Conservation (phyloP, 2,113 vertebrate species). For the Stomatorhinus ivindoensis region DNA sequence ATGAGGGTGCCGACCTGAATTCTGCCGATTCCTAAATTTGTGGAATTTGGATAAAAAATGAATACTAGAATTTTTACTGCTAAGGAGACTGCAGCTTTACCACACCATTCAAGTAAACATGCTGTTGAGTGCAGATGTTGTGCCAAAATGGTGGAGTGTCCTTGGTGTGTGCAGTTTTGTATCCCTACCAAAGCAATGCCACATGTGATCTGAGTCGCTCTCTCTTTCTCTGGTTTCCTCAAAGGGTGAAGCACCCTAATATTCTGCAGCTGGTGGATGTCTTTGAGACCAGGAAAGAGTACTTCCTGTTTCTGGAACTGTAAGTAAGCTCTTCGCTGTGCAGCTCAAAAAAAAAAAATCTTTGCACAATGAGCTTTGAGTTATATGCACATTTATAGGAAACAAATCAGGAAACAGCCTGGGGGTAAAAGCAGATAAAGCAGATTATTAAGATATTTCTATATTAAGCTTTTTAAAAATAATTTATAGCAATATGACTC, state of each 20-base stretch:
- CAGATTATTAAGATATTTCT: neutral
- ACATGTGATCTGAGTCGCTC: neutral
- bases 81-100: neutral
- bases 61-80: neutral
- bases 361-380: neutral
- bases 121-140: neutral
- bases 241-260: conserved; percentile 95
- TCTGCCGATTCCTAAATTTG: no score
- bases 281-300: conserved; percentile 96
- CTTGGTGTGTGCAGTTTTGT: neutral
- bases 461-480: conserved; percentile 4
- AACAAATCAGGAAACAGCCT: neutral
- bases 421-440: neutral
- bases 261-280: conserved; percentile 92
- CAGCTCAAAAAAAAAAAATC: neutral
- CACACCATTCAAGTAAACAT: neutral
- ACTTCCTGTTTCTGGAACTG: conserved; percentile 97
- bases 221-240: conserved; percentile 12
- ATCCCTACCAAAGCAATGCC: neutral
- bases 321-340: conserved; percentile 58
- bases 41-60: neutral
- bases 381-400: neutral
- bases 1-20: neutral
- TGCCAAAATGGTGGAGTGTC: neutral
- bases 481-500: neutral